Conservation (phyloP, 2,113 vertebrate species). For the Hypocryptadius cinnamomeus region DNA sequence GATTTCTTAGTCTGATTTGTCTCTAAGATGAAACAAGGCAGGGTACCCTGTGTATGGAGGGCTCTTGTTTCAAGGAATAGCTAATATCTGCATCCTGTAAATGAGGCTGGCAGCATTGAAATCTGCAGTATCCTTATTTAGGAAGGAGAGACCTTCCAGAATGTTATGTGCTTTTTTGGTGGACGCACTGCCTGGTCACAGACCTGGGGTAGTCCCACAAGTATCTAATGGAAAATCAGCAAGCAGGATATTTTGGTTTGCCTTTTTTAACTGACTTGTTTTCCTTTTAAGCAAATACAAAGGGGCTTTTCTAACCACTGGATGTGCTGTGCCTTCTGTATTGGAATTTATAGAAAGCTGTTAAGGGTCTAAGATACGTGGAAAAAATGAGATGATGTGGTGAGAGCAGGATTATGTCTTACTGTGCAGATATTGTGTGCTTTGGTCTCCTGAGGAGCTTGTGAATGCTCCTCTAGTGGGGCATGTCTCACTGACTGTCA, state of each 20-base stretch:
- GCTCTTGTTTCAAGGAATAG: neutral
- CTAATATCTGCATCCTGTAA: neutral
- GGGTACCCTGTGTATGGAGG: neutral
- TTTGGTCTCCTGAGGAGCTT: neutral
- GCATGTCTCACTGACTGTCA: neutral
- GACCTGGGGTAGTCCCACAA: neutral
- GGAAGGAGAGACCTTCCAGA: neutral
- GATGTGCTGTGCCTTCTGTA: neutral
- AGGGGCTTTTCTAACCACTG: neutral
- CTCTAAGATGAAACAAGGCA: neutral
- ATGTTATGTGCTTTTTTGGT: neutral
- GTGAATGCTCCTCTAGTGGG: neutral
- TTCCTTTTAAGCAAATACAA: neutral
- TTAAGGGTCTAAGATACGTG: neutral
- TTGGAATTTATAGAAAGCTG: neutral
- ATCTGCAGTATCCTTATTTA: neutral
- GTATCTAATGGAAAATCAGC: neutral
- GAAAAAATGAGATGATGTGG: neutral
- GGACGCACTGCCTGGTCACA: neutral
- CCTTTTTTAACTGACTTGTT: neutral
- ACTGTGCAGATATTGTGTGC: neutral
- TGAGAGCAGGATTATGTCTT: neutral
- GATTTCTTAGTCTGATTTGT: neutral
- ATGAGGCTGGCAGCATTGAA: neutral
- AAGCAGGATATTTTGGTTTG: neutral